Evolutionary conservation across 2,888 invertebrate species (phyloP), one percentile per base, ranked within the genome.

Genomic region (Drosophila ezoana): DNA sequence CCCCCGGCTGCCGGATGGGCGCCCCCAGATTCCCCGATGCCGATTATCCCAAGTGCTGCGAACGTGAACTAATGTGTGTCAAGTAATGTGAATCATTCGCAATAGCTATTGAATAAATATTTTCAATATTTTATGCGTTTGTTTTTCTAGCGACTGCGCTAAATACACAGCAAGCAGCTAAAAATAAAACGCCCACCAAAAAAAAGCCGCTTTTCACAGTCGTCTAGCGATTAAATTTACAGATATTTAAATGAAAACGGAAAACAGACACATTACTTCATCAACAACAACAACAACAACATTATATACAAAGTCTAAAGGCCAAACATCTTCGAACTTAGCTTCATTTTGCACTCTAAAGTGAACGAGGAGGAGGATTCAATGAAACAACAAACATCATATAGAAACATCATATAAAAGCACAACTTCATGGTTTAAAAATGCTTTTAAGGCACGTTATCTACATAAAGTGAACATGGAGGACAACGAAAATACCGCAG

Each of bases 41-140:
- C n/a, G 64, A 73, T 16, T 84, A 84, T 49, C 84, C 84, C 0
- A n/a, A 38, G 1, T 84, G 84, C 14, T 84, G 84, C 40, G 40
- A 67, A 0, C 82, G 61, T n/a, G 18, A 58, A 4, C 32, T 64
- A 10, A 8, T 76, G 13, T 2, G 48, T 13, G 6, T n/a, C 38
- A 53, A 62, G 62, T 48, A 33, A 33, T 41, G 1, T 40, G 6
- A 40, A 11, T 9, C 14, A 33, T 10, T 4, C n/a, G 14, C 5
- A 8, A 9, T 16, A 4, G 3, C 13, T 1, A 33, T 6, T 3
- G 13, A 13, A 16, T 13, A 43, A 16, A 33, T 45, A 23, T 11
- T n/a, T 40, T 13, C 13, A 63, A 51, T 20, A 18, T 18, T 64
- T 16, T 20, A n/a, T 49, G 43, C 37, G 41, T 28, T 48, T 35